phyloP scores from a whole-genome alignment of 1,140 invertebrate genomes.

The Parapsyche elsis region DNA sequence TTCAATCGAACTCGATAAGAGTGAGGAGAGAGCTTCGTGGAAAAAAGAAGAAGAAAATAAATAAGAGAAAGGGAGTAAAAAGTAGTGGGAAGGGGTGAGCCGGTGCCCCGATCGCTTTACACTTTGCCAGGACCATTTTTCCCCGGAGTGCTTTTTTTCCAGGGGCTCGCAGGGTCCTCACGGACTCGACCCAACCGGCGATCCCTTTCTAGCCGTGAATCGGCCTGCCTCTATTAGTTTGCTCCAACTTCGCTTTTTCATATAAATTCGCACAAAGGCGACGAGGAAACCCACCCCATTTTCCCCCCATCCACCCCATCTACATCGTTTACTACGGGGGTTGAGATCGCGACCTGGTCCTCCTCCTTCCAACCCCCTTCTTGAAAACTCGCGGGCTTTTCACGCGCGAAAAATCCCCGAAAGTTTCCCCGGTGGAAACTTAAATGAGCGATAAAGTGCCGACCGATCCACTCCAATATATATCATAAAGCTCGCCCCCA shows the following conservation, averaged over 20 bases:
- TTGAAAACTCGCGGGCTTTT: constrained; percentile 23
- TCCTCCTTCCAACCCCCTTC: background rate
- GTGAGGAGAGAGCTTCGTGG: background rate
- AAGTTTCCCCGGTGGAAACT: constrained; percentile 52
- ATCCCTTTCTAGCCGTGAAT: constrained; percentile 29
- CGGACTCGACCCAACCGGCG: background rate
- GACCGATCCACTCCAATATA: background rate
- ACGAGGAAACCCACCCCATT: constrained; percentile 37
- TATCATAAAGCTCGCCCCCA: background rate
- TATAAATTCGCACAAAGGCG: constrained; percentile 55
- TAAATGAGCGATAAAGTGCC: constrained; percentile 54
- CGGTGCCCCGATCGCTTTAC: constrained; percentile 14
- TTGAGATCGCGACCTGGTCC: background rate
- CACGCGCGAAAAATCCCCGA: constrained; percentile 51
- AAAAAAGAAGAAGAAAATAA: background rate
- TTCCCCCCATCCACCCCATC: constrained; percentile 13
- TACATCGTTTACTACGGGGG: background rate
- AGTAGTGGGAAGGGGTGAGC: background rate
- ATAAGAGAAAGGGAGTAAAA: background rate
- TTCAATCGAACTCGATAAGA: constrained; percentile 27
- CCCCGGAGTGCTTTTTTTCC: constrained; percentile 29
- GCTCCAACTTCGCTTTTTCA: constrained; percentile 53
- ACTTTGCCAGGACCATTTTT: constrained; percentile 25
- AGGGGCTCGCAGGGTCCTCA: background rate
- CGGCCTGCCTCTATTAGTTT: constrained; percentile 54